Evolutionary conservation across 2,113 vertebrate genomes (phyloP).

Genomic region (Tragelaphus strepsiceros): DNA sequence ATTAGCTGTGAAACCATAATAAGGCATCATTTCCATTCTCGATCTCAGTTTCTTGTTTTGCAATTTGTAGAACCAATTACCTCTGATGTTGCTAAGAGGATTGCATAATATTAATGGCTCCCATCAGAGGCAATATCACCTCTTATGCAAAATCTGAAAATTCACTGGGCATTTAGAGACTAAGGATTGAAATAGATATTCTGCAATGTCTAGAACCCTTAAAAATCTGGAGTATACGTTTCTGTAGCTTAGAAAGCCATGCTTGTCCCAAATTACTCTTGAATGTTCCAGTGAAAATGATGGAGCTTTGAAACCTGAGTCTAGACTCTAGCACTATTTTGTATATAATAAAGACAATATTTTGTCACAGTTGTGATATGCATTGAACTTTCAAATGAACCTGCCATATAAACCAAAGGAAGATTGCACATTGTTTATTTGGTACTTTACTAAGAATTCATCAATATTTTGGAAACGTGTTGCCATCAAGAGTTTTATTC

Average conservation of each 20-base stretch:
- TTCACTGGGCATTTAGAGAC: neutral
- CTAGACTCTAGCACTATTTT: neutral
- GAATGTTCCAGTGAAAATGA: neutral
- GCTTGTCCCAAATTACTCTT: neutral
- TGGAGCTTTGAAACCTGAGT: neutral
- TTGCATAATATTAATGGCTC: neutral
- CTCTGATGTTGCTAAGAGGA: neutral
- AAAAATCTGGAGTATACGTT: neutral
- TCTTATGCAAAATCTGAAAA: neutral
- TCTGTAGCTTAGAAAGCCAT: neutral
- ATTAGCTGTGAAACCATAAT: too few species aligned
- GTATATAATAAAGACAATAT: too few species aligned
- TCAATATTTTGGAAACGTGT: neutral
- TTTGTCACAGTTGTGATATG: neutral
- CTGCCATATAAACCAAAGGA: neutral
- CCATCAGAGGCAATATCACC: neutral
- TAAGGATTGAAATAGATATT: accelerated
- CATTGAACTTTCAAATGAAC: neutral
- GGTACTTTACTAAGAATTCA: too few species aligned
- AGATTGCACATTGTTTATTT: neutral
- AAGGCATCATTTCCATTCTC: neutral
- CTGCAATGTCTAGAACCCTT: neutral
- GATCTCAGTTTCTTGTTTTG: neutral
- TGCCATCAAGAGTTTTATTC: neutral
- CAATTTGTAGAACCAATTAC: neutral